A percentile compares a stretch with the other conserved stretches of the same genome.
These are phyloP conservation scores for Xerus rutilus DNA, from an alignment of 2,797 vertebrate species.

Conservation along the genomic window DNA sequence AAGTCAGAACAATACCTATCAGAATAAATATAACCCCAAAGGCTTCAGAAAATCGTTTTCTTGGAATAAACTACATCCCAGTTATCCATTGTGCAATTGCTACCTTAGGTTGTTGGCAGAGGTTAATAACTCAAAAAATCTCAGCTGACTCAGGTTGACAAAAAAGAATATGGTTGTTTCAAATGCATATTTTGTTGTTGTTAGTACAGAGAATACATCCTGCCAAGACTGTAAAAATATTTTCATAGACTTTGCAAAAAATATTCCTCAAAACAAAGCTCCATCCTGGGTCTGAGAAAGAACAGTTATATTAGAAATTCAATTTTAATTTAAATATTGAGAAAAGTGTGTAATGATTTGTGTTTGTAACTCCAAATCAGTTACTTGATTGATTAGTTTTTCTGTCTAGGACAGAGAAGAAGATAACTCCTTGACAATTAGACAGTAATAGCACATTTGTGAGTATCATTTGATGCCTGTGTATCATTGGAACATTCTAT, in stretches of 20 bases:
- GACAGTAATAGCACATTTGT: background rate
- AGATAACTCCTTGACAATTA: background rate
- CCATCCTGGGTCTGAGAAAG: background rate
- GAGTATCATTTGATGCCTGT: background rate
- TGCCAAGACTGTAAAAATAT: background rate
- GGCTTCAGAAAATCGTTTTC: conserved; percentile 27
- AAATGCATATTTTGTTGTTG: background rate
- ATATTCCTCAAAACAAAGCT: background rate
- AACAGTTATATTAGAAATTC: background rate
- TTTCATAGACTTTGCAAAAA: background rate
- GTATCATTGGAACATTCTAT: background rate
- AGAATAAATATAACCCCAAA: conserved; percentile 53
- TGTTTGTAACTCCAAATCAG: background rate
- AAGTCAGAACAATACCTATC: background rate
- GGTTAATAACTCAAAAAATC: background rate
- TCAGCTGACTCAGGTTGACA: background rate
- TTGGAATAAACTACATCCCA: background rate
- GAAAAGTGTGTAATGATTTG: conserved; percentile 3
- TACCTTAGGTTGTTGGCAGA: background rate
- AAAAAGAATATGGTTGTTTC: conserved; percentile 8
- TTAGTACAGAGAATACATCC: background rate
- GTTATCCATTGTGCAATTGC: background rate
- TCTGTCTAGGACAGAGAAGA: background rate
- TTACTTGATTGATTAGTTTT: background rate
- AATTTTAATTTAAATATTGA: conserved; percentile 2